These are phyloP conservation scores for Melopsittacus undulatus DNA, from an alignment of 2,797 vertebrate genomes.

Conservation along the genomic window DNA sequence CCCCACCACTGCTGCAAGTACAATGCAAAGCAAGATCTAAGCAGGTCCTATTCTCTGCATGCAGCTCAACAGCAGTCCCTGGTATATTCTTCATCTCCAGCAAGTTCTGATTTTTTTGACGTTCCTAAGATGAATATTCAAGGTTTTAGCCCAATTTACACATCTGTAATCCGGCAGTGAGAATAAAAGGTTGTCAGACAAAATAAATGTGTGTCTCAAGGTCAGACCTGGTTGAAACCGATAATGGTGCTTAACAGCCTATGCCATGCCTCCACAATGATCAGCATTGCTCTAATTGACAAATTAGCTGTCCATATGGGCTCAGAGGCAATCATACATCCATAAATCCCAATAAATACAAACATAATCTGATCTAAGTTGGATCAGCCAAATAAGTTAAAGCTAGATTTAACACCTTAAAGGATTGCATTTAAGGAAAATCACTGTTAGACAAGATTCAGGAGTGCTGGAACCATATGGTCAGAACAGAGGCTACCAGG, in stretches of 20 bases:
- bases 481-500: neutral
- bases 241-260: slow-evolving; percentile 69
- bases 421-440: slow-evolving; percentile 63
- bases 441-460: slow-evolving; percentile 44
- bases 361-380: slow-evolving; percentile 78
- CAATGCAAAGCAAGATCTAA: neutral
- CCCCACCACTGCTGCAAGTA: neutral
- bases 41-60: neutral
- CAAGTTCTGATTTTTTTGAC: slow-evolving; percentile 19
- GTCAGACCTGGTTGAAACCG: slow-evolving; percentile 70
- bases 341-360: slow-evolving; percentile 78
- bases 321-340: slow-evolving; percentile 75
- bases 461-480: neutral
- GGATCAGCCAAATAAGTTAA: slow-evolving; percentile 76
- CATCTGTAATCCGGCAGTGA: slow-evolving; percentile 68
- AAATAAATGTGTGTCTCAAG: slow-evolving; percentile 75
- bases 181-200: slow-evolving; percentile 74
- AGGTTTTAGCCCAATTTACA: slow-evolving; percentile 64
- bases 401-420: slow-evolving; percentile 73
- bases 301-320: slow-evolving; percentile 76
- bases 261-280: slow-evolving; percentile 54
- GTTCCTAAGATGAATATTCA: slow-evolving; percentile 70
- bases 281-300: slow-evolving; percentile 76
- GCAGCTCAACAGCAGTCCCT: slow-evolving; percentile 6
- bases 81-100: slow-evolving; percentile 45